These are phyloP conservation scores for Lagodon rhomboides DNA, from an alignment of 2,797 vertebrate genomes.

Conservation along the genomic window DNA sequence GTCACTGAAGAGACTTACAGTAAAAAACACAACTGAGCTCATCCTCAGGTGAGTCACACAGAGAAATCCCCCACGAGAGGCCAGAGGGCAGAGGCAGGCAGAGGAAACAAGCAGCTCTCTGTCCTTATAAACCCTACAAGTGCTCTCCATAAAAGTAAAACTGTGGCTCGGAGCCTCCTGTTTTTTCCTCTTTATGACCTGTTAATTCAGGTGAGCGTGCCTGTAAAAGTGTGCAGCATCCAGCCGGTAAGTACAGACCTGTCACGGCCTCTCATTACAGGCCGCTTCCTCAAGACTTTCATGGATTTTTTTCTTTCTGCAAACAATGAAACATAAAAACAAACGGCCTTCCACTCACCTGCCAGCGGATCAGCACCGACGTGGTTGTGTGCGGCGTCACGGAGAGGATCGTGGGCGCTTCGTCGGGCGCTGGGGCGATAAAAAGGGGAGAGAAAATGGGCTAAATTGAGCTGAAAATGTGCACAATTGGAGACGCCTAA, in stretches of 20 bases:
- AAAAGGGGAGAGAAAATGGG: conserved; percentile 68
- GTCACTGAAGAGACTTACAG: conserved; percentile 16
- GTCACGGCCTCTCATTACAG: conserved; percentile 46
- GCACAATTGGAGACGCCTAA: conserved; percentile 44
- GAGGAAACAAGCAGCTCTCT: conserved; percentile 53
- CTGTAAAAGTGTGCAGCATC: conserved; percentile 23
- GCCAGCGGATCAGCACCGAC: conserved; percentile 96
- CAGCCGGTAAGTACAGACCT: conserved; percentile 45
- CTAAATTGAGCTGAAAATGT: conserved; percentile 72
- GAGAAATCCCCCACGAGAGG: conserved; percentile 64
- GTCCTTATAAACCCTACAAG: conserved; percentile 71
- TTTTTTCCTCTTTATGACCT: conserved; percentile 68
- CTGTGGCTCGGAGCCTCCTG: conserved; percentile 62
- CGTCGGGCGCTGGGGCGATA: conserved; percentile 81
- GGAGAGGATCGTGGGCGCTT: conserved; percentile 90
- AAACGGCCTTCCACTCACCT: conserved; percentile 82
- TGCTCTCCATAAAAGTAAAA: conserved; percentile 73
- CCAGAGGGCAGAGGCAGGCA: conserved; percentile 42
- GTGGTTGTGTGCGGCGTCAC: conserved; percentile 96
- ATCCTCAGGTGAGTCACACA: conserved; percentile 61
- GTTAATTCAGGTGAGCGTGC: conserved; percentile 72
- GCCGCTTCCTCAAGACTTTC: conserved; percentile 36
- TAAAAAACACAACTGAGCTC: conserved; percentile 46
- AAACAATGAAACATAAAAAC: conserved; percentile 40
- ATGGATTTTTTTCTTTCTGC: background rate